A percentile compares a stretch with the other conserved stretches of the same genome.
These are phyloP conservation scores for Protomyctophum bolini DNA, from an alignment of 2,113 vertebrate genomes.

Conservation along the genomic window DNA sequence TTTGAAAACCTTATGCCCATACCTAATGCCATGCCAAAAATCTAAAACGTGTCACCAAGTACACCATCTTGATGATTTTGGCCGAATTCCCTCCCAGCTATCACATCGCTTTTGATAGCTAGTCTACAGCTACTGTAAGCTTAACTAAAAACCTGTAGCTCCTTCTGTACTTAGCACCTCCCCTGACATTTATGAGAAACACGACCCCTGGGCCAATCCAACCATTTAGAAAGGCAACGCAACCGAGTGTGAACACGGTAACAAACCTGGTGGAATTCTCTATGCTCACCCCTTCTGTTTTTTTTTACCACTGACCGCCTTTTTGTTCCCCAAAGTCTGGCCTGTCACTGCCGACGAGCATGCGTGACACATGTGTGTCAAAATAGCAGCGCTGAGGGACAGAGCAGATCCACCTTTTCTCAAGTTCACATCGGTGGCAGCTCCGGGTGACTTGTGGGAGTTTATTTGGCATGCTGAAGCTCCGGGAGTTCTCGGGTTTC, in stretches of 20 bases:
- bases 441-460: constrained; percentile 58
- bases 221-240: constrained; percentile 37
- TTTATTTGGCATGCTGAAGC: constrained; percentile 75
- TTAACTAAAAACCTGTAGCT: constrained; percentile 59
- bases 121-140: constrained; percentile 31
- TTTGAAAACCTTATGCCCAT: no score
- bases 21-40: no score
- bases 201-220: constrained; percentile 41
- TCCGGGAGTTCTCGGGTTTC: constrained; percentile 78
- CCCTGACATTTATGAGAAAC: constrained; percentile 75
- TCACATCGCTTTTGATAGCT: constrained; percentile 47
- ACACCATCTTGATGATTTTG: no score
- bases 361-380: constrained; percentile 65
- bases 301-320: background rate
- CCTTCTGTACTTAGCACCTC: constrained; percentile 70
- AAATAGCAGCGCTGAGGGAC: constrained; percentile 74
- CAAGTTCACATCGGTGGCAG: constrained; percentile 79
- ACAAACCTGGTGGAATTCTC: constrained; percentile 35
- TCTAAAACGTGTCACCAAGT: no score
- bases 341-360: constrained; percentile 46
- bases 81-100: no score
- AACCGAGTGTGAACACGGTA: constrained; percentile 59
- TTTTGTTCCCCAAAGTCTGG: background rate
- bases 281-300: constrained; percentile 15
- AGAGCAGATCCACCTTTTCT: constrained; percentile 79